Conservation (phyloP, 2,888 invertebrate species). For the Habrosyne pyritoides region DNA sequence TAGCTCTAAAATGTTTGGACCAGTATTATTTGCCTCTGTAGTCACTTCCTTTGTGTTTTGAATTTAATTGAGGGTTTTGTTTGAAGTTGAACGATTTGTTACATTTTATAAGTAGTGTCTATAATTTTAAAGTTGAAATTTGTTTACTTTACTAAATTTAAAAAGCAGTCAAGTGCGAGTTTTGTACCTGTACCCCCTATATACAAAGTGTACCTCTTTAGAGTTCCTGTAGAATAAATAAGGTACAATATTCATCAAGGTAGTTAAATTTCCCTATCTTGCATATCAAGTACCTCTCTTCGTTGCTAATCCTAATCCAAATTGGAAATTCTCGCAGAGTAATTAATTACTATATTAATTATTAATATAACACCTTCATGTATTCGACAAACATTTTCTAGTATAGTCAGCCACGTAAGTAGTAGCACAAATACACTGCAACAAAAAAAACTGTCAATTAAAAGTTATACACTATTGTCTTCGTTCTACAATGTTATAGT, state of each 20-base stretch:
- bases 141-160: too few species aligned
- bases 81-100: background rate
- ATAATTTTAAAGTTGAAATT: too few species aligned
- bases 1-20: background rate
- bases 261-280: slow-evolving; percentile 6
- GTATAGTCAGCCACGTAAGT: too few species aligned
- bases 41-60: background rate
- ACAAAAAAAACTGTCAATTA: too few species aligned
- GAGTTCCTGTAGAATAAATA: too few species aligned
- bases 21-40: background rate
- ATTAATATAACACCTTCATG: slow-evolving; percentile 39
- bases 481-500: too few species aligned
- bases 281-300: slow-evolving; percentile 28
- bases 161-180: too few species aligned
- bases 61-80: background rate
- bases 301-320: slow-evolving; percentile 32
- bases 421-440: too few species aligned
- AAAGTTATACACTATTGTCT: too few species aligned
- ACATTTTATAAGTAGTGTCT: background rate
- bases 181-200: too few species aligned
- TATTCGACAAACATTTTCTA: too few species aligned
- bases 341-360: slow-evolving; percentile 68
- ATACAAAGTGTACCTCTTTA: too few species aligned
- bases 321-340: slow-evolving; percentile 48
- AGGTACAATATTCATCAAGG: background rate